phyloP scores from a whole-genome alignment of 2,888 invertebrate species.

The Lissonota sp. region DNA sequence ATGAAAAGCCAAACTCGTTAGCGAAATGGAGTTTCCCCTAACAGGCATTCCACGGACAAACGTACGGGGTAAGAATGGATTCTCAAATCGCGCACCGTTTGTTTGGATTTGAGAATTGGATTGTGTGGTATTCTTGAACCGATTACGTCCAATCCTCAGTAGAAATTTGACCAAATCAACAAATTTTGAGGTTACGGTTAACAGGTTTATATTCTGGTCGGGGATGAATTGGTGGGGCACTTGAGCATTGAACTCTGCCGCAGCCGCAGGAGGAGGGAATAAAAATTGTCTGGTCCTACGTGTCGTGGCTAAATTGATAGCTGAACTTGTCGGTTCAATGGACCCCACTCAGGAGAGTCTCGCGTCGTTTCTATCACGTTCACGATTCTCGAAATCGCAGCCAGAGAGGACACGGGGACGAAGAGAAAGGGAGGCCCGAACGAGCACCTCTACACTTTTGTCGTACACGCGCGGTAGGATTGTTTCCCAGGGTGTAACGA shows the following conservation, averaged over 20 bases:
- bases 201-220: not conserved
- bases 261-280: not conserved
- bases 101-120: conserved; percentile 60
- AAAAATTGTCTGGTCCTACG: not conserved
- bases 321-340: conserved; percentile 38
- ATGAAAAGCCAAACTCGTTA: conserved; percentile 67
- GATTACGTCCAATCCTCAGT: not conserved
- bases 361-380: not conserved
- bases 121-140: conserved; percentile 2
- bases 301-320: conserved; percentile 35
- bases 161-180: not conserved
- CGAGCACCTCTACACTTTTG: conserved; percentile 61
- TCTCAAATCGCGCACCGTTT: no score
- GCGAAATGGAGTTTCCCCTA: conserved; percentile 62
- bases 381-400: no score
- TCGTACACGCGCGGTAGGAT: conserved; percentile 71
- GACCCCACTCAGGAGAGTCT: conserved; percentile 45
- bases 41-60: conserved; percentile 48
- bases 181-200: not conserved
- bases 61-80: conserved; percentile 42
- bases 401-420: not conserved
- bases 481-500: conserved; percentile 80
- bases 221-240: not conserved
- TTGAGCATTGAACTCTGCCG: not conserved
- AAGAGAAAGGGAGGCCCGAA: not conserved